Conservation (phyloP, 2,797 vertebrate genomes). For the Pteropus rufus region DNA sequence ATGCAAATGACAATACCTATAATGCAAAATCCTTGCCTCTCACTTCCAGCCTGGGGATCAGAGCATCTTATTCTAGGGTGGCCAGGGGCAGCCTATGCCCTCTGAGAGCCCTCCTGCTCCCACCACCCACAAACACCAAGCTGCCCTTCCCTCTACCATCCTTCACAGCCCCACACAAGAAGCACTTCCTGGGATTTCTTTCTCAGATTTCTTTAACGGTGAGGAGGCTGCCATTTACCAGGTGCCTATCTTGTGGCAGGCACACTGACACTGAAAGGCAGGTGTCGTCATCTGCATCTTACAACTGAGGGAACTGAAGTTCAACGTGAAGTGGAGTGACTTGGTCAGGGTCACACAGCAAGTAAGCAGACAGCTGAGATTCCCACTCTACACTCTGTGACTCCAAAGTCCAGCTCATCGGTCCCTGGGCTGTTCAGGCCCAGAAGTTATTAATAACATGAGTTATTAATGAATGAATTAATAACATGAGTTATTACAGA, state of each 20-base stretch:
- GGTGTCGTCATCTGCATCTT: neutral
- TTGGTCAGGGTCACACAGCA: conserved; percentile 49
- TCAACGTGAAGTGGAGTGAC: conserved; percentile 23
- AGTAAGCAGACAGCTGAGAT: neutral
- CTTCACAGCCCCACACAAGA: neutral
- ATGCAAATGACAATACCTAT: neutral
- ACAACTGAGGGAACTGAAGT: neutral
- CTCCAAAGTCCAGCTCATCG: neutral
- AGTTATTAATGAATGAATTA: neutral
- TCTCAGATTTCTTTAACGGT: neutral
- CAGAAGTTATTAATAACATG: neutral
- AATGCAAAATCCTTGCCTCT: neutral
- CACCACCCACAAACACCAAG: neutral
- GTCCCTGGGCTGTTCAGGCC: neutral
- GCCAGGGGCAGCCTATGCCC: neutral
- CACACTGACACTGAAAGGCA: neutral
- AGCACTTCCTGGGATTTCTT: neutral
- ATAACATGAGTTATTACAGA: neutral
- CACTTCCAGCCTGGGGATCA: neutral
- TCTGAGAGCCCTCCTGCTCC: neutral
- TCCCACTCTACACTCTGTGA: neutral
- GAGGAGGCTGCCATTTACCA: neutral
- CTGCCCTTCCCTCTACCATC: neutral
- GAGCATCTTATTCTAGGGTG: neutral
- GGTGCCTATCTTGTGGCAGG: neutral